These are phyloP conservation scores for Coelinius sp. DNA, from an alignment of 2,888 invertebrate genomes.

Conservation along the genomic window DNA sequence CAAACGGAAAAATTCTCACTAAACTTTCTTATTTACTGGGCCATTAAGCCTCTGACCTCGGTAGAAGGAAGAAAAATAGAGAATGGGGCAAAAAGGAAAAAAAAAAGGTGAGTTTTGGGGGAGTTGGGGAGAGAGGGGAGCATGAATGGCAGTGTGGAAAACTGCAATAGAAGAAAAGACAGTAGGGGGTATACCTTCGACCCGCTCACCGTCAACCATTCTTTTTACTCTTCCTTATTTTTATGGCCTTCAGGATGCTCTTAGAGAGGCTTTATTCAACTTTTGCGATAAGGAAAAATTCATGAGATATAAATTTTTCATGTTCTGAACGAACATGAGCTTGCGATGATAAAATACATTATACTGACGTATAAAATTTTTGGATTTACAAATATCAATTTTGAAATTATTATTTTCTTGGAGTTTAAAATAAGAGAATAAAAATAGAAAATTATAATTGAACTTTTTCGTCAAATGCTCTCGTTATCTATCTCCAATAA, in stretches of 20 bases:
- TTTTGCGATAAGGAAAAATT: constrained; percentile 22
- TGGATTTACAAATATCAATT: background rate
- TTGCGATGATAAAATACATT: background rate
- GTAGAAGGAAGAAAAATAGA: background rate
- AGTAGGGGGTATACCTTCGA: constrained; percentile 10
- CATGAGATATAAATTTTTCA: constrained; percentile 16
- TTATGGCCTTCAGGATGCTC: constrained; percentile 16
- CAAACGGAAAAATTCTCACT: background rate
- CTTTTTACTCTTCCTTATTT: constrained; percentile 8
- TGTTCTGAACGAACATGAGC: background rate
- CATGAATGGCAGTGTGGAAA: constrained; percentile 15
- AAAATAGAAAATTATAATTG: no score
- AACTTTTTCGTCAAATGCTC: background rate
- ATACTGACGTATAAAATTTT: background rate
- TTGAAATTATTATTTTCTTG: background rate
- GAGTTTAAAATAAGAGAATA: no score
- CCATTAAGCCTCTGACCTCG: constrained; percentile 39
- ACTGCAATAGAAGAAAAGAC: constrained; percentile 1
- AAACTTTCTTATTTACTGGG: constrained; percentile 44
- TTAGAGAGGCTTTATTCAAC: constrained; percentile 20
- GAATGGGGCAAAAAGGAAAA: constrained; percentile 26
- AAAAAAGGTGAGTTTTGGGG: constrained; percentile 26
- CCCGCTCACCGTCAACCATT: background rate
- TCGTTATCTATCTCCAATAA: background rate
- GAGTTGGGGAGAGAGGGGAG: background rate